Base-by-base conservation (phyloP, 2,797 vertebrate species). In the Chelidonichthys spinosus region DNA sequence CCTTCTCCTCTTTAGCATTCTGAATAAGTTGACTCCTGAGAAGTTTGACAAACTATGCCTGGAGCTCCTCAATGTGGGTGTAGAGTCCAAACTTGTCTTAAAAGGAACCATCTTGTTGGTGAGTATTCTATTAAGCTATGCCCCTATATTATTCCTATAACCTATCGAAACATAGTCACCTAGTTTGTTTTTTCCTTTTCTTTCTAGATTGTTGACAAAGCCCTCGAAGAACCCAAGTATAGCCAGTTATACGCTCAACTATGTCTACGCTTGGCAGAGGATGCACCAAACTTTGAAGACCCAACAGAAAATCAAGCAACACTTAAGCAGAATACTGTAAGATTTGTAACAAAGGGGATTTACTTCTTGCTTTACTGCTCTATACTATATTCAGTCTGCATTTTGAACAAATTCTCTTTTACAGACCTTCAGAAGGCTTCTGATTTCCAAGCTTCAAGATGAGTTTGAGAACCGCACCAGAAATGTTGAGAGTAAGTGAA, bases 31-130 rank as follows among this genome's bases (percentile, higher is more conserved):
- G 96, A 98, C 98, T 95, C 98, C 98, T 94, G 98, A 99, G 88
- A 99, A 98, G 96, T 99, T 99, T 95, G 98, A 99, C 96, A 99
- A 99, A 96, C 96, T 99, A 97, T 99, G 98, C 96, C 96, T 98
- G 97, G 98, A 99, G 96, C 97, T 99, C 94, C 97, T 99, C 95
- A 99, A 99, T 95, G 97, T 96, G 95, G 98, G 98, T 93, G 96
- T 99, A 93, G 98, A 99, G 95, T 96, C 97, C 92, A 99, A 99
- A 93, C 94, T 97, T 94, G 96, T 99, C 96, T 96, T 99, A 87
- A 99, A 99, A 96, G 98, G 97, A 96, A 91, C 97, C 96, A 98
- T 98, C 96, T 96, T 99, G 95, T 96, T 99, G 97, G 98, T 98
- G 94, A 95, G 97, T 81, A 47, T 73, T 81, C 0, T 40, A 4